These are phyloP conservation scores for Digitonthophagus gazella DNA, from an alignment of 2,888 invertebrate species.

Conservation along the genomic window DNA sequence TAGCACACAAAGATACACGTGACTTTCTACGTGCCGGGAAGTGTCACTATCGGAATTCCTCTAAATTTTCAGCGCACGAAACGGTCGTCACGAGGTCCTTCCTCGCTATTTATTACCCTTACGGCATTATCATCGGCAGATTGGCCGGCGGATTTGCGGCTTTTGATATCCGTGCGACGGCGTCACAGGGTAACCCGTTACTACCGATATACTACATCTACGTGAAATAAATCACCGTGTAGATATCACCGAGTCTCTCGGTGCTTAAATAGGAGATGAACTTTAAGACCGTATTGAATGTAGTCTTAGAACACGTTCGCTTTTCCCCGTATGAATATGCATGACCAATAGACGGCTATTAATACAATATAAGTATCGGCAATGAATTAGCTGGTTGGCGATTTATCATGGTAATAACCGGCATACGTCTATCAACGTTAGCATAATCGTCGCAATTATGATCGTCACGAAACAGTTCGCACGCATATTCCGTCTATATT, in stretches of 20 bases:
- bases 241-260: neutral
- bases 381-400: neutral
- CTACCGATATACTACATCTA: neutral
- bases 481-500: neutral
- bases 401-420: neutral
- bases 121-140: neutral
- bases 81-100: neutral
- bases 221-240: neutral
- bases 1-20: neutral
- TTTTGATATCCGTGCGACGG: neutral
- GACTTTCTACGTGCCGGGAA: neutral
- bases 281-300: too few relatives aligned
- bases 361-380: neutral
- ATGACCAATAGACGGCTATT: neutral
- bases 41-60: too few relatives aligned
- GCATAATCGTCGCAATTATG: neutral
- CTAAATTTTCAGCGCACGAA: neutral
- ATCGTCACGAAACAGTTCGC: neutral
- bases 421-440: neutral
- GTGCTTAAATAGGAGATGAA: too few relatives aligned
- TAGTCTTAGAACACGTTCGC: neutral
- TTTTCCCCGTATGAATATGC: neutral
- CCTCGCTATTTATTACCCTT: neutral
- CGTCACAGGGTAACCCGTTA: neutral
- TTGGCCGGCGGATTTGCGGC: neutral